Evolutionary conservation across 2,797 vertebrate species (phyloP).

Genomic region (Bradypodion pumilum): DNA sequence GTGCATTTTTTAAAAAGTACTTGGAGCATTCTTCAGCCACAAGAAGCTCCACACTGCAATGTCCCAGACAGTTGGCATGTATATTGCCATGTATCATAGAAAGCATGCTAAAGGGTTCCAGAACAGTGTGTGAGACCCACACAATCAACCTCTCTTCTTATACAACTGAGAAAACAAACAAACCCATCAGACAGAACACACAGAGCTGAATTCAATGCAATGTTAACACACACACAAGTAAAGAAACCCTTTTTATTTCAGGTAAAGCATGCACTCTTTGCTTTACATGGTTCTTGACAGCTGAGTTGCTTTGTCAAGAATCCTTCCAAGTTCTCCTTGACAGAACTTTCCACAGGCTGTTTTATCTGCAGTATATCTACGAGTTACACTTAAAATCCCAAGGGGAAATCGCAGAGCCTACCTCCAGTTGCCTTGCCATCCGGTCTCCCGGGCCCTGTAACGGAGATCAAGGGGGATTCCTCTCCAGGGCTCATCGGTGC

Average conservation of each 20-base stretch:
- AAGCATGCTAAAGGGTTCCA: not conserved
- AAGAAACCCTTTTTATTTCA: conserved; percentile 14
- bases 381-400: conserved; percentile 31
- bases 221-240: too few species aligned
- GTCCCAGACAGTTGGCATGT: not conserved
- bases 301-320: not conserved
- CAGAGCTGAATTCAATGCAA: not conserved
- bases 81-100: not conserved
- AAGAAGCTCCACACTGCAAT: not conserved
- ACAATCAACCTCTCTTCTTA: not conserved
- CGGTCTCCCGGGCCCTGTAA: conserved; percentile 56
- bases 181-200: not conserved
- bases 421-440: conserved; percentile 51
- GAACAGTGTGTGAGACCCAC: accelerated
- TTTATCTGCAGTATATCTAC: not conserved
- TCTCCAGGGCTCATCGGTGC: conserved; percentile 62
- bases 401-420: conserved; percentile 55
- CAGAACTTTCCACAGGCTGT: conserved; percentile 15
- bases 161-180: not conserved
- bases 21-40: not conserved
- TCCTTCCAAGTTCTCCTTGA: conserved; percentile 36
- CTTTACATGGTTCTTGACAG: not conserved
- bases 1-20: not conserved
- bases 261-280: conserved; percentile 27
- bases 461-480: conserved; percentile 60